These are phyloP conservation scores for Siderastrea radians DNA, from an alignment of 92 coral and sea anemone genomes.

Conservation along the genomic window DNA sequence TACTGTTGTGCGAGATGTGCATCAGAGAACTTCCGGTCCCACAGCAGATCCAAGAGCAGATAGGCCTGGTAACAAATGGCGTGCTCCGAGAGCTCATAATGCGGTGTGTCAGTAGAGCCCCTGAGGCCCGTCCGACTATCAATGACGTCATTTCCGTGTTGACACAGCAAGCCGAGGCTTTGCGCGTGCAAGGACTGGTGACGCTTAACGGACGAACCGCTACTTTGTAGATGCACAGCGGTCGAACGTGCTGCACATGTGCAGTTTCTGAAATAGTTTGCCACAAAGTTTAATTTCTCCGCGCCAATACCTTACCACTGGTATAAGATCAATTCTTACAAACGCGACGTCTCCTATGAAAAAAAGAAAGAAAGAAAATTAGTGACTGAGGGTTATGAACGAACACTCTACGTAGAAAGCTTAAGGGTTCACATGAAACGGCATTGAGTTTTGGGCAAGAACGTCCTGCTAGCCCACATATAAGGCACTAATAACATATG, in stretches of 20 bases:
- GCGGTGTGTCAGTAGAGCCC: conserved; percentile 77
- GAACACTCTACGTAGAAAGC: too few relatives aligned
- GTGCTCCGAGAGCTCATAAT: conserved; percentile 92
- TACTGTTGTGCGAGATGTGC: conserved; percentile 94
- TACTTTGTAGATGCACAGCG: conserved; percentile 35
- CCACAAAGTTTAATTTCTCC: too few relatives aligned
- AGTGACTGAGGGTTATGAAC: too few relatives aligned
- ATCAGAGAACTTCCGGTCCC: conserved; percentile 96
- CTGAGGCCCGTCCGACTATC: conserved; percentile 90
- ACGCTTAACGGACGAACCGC: conserved; percentile 81
- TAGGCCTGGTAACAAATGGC: conserved; percentile 87
- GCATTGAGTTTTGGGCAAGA: too few relatives aligned
- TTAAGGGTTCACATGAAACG: too few relatives aligned
- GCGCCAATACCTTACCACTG: too few relatives aligned
- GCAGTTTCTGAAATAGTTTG: not conserved
- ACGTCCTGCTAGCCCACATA: too few relatives aligned
- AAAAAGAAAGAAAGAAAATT: too few relatives aligned
- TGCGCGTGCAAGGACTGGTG: conserved; percentile 76
- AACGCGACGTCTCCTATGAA: too few relatives aligned
- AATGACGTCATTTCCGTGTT: conserved; percentile 75
- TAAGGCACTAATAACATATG: too few relatives aligned
- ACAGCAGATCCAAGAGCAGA: conserved; percentile 88
- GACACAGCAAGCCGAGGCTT: conserved; percentile 66
- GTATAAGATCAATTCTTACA: too few relatives aligned
- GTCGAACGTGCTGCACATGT: not conserved